Base-by-base conservation (phyloP, 2,888 invertebrate genomes). In the Himalopsyche kuldschensis region DNA sequence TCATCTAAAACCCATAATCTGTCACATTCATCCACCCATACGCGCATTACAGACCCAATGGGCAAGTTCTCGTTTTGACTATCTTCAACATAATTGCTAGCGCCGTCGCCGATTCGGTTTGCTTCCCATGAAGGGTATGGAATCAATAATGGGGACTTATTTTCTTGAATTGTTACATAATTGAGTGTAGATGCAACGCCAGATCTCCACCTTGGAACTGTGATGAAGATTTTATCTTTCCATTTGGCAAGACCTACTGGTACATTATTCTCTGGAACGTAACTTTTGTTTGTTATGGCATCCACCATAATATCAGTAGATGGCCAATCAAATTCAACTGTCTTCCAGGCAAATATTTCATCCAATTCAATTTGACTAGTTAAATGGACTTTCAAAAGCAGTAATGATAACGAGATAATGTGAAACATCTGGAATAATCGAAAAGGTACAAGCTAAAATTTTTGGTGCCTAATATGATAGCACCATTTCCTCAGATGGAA, bases 1-100 rank as follows among this genome's bases (percentile, higher is more conserved):
- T 95, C 94, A 88, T 97, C 96, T 89, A 96, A 92, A 3, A 95
- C 94, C 96, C 97, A 97, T 8, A 97, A 91, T 77, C 96, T 92
- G 88, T 96, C 95, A 87, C 97, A 97, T 4, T 91, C 91, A 88
- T 97, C 97, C 0, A 95, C 94, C 86, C 92, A 93, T 27, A 95
- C 91, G 84, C 96, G 93, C 89, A 96, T 96, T 3, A 95, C 94
- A 3, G 95, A 96, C 80, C 95, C 91, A 63, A 95, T 93, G 0
- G 91, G 90, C 0, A 93, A 93, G 83, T 92, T 92, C 85, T 95
- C 93, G 4, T 93, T 90, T 41, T 91, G 90, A 24, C 17, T 11
- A 11, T 27, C n/a, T 24, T 27, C 31, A 11, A 6, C 10, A 1
- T 90, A 90, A 8, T 89, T 88, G 84, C 92, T 92, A 0, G 93